A percentile compares a stretch with the other conserved stretches of the same genome.
Evolutionary conservation across 2,888 invertebrate species (phyloP).

Genomic region (Tetropium fuscum): DNA sequence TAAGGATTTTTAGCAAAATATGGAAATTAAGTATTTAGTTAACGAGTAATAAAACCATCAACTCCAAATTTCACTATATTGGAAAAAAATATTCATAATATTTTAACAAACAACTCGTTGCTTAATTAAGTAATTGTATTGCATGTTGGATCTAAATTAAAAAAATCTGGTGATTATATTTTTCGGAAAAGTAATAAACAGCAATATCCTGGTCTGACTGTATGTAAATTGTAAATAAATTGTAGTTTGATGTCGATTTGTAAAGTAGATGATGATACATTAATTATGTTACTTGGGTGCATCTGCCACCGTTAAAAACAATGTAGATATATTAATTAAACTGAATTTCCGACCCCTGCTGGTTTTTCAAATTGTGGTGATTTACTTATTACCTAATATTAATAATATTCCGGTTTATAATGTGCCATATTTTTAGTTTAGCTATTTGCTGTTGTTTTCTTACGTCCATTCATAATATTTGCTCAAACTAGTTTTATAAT

Average conservation of each 20-base stretch:
- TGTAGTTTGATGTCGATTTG: constrained; percentile 41
- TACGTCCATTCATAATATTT: constrained; percentile 29
- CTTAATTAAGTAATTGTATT: not conserved
- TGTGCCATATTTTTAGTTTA: constrained; percentile 38
- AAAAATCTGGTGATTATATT: too few species aligned
- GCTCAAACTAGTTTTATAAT: constrained; percentile 43
- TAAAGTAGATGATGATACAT: constrained; percentile 34
- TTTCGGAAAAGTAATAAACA: constrained; percentile 3
- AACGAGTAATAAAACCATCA: constrained; percentile 7
- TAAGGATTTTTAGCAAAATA: constrained; percentile 25
- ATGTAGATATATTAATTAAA: constrained; percentile 34
- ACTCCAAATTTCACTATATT: not conserved
- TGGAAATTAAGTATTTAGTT: constrained; percentile 14
- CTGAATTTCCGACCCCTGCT: constrained; percentile 26
- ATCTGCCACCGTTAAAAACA: constrained; percentile 36
- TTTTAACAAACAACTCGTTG: too few species aligned
- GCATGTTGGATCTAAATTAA: too few species aligned
- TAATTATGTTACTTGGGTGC: constrained; percentile 32
- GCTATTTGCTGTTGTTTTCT: constrained; percentile 17
- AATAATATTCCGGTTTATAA: constrained; percentile 32
- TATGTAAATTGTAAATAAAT: constrained; percentile 31
- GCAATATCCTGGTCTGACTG: constrained; percentile 27
- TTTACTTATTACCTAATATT: constrained; percentile 36
- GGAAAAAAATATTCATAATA: not conserved
- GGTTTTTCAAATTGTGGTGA: constrained; percentile 39